Conservation (phyloP, 2,888 invertebrate species). For the Conops quadrifasciatus region DNA sequence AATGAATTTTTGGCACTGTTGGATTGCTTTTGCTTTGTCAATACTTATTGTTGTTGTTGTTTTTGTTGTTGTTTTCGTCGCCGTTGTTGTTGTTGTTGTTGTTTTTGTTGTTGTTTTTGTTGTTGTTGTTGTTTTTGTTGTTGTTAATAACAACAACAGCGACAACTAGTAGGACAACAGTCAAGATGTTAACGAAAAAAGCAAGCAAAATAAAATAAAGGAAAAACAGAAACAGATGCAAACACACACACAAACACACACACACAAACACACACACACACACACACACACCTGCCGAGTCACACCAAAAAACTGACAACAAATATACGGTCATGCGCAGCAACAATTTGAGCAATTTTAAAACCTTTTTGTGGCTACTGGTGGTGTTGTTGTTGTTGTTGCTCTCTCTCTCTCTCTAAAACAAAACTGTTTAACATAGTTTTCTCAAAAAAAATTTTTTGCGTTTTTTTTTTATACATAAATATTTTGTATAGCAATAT, state of each 20-base stretch:
- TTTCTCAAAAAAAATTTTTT: too few relatives aligned
- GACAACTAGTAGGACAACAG: not conserved
- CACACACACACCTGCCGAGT: not conserved
- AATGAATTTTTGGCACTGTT: too few relatives aligned
- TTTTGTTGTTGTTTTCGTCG: too few relatives aligned
- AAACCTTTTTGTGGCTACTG: not conserved
- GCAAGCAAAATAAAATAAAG: not conserved
- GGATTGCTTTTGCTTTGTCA: too few relatives aligned
- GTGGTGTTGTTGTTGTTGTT: slow-evolving; percentile 11
- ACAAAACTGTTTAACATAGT: too few relatives aligned
- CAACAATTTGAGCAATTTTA: not conserved
- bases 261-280: not conserved
- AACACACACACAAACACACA: not conserved
- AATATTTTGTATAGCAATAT: too few relatives aligned
- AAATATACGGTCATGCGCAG: slow-evolving; percentile 18
- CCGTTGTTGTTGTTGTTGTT: too few relatives aligned
- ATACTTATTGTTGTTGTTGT: slow-evolving; percentile 1
- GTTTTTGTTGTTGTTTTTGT: too few relatives aligned
- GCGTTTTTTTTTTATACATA: too few relatives aligned
- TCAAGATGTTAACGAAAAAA: not conserved
- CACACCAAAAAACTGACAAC: slow-evolving; percentile 7
- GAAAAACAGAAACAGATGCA: not conserved
- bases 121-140: too few relatives aligned
- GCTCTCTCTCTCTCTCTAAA: not conserved
- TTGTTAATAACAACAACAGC: not conserved